A percentile compares a stretch with the other conserved stretches of the same genome.
Evolutionary conservation across 2,797 vertebrate species (phyloP).

Genomic region (Neopelma chrysocephalum): DNA sequence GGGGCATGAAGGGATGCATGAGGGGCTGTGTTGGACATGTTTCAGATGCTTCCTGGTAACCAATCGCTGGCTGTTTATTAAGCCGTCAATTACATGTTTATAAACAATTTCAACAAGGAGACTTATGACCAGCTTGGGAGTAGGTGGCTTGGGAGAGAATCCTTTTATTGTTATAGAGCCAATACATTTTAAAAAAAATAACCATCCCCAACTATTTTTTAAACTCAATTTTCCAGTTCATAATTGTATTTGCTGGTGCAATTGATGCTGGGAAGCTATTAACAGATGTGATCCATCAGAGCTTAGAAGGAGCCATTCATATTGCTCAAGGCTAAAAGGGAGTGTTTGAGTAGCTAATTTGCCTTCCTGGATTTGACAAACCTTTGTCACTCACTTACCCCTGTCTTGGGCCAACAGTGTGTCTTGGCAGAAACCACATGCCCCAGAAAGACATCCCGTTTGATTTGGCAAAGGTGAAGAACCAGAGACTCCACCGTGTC

Average conservation of each 20-base stretch:
- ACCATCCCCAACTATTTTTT: neutral
- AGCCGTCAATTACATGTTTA: slow-evolving; percentile 20
- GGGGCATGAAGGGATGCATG: neutral
- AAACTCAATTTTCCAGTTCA: slow-evolving; percentile 2
- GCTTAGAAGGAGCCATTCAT: neutral
- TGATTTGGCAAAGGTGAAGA: neutral
- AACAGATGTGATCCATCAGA: slow-evolving; percentile 54
- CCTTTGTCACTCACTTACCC: slow-evolving; percentile 12
- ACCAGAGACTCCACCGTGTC: neutral
- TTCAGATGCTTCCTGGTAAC: neutral
- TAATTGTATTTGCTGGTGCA: slow-evolving; percentile 35
- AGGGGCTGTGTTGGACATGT: neutral
- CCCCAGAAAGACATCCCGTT: neutral
- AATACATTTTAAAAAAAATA: neutral
- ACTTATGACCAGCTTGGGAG: neutral
- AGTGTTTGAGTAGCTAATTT: slow-evolving; percentile 11
- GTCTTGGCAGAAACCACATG: neutral
- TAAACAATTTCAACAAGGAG: slow-evolving; percentile 34
- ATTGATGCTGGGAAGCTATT: slow-evolving; percentile 37
- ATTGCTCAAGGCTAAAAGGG: slow-evolving; percentile 9
- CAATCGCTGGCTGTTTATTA: neutral
- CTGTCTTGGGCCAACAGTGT: neutral
- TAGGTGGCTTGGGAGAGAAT: slow-evolving; percentile 24
- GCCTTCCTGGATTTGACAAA: slow-evolving; percentile 45
- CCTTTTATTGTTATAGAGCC: slow-evolving; percentile 28